Conservation (phyloP, 2,113 vertebrate genomes). For the Chauna torquata region DNA sequence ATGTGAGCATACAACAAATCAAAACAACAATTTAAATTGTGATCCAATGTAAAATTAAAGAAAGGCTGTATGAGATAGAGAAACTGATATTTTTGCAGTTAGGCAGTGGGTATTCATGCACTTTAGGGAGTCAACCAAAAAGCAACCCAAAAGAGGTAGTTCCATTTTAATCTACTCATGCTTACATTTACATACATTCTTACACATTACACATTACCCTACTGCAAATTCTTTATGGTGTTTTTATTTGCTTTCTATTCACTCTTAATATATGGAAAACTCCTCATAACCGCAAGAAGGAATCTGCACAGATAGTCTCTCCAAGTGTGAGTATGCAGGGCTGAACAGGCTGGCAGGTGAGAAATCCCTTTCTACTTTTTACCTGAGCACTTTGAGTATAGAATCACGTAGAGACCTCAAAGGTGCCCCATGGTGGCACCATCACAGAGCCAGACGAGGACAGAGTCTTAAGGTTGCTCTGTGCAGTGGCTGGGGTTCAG, state of each 20-base stretch:
- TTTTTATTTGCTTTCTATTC: not conserved
- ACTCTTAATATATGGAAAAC: not conserved
- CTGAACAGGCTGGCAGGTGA: not conserved
- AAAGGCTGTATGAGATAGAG: not conserved
- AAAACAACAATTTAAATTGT: not conserved
- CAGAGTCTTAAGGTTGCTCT: not conserved
- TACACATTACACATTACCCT: not conserved
- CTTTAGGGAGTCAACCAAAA: not conserved
- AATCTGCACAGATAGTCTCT: not conserved
- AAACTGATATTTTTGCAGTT: not conserved
- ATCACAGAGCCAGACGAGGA: not conserved
- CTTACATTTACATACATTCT: not conserved
- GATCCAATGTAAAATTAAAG: not conserved
- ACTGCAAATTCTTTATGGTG: not conserved
- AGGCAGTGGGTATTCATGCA: no score
- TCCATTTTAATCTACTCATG: not conserved
- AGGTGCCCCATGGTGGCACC: not conserved
- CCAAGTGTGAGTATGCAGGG: not conserved
- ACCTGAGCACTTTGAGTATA: not conserved
- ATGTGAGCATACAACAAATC: not conserved
- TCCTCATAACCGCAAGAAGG: not conserved
- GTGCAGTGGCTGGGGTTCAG: not conserved
- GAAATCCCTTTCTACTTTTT: not conserved
- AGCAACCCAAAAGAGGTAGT: not conserved
- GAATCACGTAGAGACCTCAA: not conserved